Conservation (phyloP, 2,113 vertebrate species). For the Dendrocopos noguchii region DNA sequence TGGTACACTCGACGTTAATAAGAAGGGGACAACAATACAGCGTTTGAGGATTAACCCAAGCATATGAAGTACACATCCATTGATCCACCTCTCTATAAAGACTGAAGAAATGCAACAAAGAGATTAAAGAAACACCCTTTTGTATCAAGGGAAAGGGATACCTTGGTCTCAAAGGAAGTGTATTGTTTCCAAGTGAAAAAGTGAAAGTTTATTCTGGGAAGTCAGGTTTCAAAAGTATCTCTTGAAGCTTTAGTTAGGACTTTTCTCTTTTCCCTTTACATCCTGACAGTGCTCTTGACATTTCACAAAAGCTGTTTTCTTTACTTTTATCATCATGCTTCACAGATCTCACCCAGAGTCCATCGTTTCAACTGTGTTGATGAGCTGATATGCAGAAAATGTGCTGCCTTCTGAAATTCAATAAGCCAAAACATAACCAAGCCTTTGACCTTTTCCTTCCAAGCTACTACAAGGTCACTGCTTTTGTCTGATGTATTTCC, state of each 20-base stretch:
- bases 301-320: neutral
- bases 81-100: conserved; percentile 6
- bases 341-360: neutral
- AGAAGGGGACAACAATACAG: conserved; percentile 6
- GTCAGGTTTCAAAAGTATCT: neutral
- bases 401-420: neutral
- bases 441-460: neutral
- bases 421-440: neutral
- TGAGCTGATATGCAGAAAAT: neutral
- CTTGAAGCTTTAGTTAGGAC: neutral
- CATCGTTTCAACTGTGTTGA: neutral
- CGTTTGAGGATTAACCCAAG: conserved; percentile 33
- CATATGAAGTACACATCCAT: neutral
- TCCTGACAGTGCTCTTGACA: neutral
- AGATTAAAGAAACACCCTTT: conserved; percentile 14
- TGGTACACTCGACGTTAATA: neutral
- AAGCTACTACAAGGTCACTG: neutral
- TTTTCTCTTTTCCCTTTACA: neutral
- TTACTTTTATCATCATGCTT: neutral
- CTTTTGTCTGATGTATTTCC: neutral
- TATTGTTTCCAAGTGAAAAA: neutral
- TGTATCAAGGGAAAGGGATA: neutral
- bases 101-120: conserved; percentile 16
- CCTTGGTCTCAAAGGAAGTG: neutral
- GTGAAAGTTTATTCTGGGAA: neutral